Percentiles rank a stretch among this genome's conserved stretches.
phyloP scores from a whole-genome alignment of 2,797 vertebrate species.

The Babyrousa celebensis region DNA sequence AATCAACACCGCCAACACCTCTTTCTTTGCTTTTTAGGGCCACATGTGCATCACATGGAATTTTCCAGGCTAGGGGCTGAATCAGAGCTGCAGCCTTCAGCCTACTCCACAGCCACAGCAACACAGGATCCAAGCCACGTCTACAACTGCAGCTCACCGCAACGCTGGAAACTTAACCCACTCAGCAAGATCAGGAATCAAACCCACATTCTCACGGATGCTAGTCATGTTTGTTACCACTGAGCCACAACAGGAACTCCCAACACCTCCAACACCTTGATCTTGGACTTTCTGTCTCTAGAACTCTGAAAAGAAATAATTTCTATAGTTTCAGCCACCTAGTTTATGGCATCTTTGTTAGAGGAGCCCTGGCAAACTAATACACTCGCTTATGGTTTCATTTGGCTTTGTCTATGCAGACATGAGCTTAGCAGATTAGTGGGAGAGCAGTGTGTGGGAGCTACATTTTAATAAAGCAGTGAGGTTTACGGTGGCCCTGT shows the following conservation, averaged over 20 bases:
- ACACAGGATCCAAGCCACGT: no score
- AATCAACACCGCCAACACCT: not conserved
- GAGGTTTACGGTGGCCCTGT: not conserved
- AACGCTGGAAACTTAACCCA: no score
- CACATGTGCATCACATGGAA: no score
- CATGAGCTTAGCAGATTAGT: not conserved
- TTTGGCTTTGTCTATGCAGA: not conserved
- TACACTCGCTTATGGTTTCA: not conserved
- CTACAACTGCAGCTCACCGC: no score
- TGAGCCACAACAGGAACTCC: no score
- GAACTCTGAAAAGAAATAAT: conserved; percentile 3
- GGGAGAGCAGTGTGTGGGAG: not conserved
- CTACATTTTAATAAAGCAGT: conserved; percentile 11
- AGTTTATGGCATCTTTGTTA: not conserved
- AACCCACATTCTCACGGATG: no score
- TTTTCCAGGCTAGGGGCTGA: no score
- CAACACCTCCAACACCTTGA: not conserved
- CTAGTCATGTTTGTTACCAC: no score
- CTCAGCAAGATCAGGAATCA: no score
- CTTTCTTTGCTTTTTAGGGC: no score
- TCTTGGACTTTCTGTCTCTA: not conserved
- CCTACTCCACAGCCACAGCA: no score
- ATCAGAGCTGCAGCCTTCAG: no score
- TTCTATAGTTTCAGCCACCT: not conserved
- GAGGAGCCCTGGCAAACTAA: not conserved